Evolutionary conservation across 2,113 vertebrate genomes (phyloP).

Genomic region (Colaptes auratus): DNA sequence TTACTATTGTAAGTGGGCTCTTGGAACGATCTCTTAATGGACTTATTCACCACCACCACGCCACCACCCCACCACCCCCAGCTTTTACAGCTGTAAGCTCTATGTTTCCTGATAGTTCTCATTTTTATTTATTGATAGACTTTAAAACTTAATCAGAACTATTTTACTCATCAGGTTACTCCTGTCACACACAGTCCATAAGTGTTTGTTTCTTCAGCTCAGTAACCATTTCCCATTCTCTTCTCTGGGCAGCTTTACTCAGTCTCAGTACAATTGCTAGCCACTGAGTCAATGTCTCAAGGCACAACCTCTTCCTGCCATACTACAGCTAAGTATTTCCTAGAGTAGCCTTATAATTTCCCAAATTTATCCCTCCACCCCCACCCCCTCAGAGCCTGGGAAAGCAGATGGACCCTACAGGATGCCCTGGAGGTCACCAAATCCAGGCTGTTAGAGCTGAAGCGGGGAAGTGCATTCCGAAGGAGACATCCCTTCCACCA

Average conservation of each 20-base stretch:
- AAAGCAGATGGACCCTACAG: conserved; percentile 12
- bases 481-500: conserved; percentile 4
- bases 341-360: neutral
- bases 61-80: too few species aligned
- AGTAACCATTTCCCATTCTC: neutral
- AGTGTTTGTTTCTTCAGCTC: conserved; percentile 5
- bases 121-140: neutral
- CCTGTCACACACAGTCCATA: neutral
- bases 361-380: neutral
- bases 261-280: neutral
- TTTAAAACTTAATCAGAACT: conserved; percentile 4
- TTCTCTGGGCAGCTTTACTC: conserved; percentile 6
- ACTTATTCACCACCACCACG: neutral
- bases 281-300: neutral
- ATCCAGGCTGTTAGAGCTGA: neutral
- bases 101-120: neutral
- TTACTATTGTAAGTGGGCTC: conserved; percentile 25
- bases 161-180: neutral
- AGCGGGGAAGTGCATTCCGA: conserved; percentile 8
- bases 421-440: neutral
- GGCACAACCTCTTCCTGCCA: neutral
- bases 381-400: neutral
- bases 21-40: neutral
- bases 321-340: neutral
- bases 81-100: neutral